These are phyloP conservation scores for Enteromius afrohamiltoni DNA, from an alignment of 2,797 vertebrate genomes.

Conservation along the genomic window DNA sequence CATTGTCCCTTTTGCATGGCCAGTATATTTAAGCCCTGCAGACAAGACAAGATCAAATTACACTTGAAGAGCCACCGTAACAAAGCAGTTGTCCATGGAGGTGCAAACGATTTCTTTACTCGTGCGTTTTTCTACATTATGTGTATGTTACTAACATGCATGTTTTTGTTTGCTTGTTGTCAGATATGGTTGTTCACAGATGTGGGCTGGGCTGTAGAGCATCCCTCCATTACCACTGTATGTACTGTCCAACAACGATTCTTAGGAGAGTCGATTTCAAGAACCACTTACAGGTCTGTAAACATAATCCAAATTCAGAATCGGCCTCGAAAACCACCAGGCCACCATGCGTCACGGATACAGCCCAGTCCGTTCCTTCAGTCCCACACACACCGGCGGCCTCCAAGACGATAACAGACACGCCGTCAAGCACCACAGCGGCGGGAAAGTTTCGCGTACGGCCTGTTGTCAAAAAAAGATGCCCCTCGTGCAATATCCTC, in stretches of 20 bases:
- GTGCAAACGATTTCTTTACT: background rate
- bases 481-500: slow-evolving; percentile 26
- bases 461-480: slow-evolving; percentile 26
- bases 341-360: background rate
- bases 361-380: background rate
- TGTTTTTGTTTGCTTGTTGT: background rate
- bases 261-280: slow-evolving; percentile 16
- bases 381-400: background rate
- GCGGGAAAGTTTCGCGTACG: background rate
- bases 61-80: slow-evolving; percentile 22
- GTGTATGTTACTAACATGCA: background rate
- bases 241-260: slow-evolving; percentile 18
- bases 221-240: slow-evolving; percentile 25
- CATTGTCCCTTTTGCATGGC: slow-evolving; percentile 41
- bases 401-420: background rate
- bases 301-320: slow-evolving; percentile 1
- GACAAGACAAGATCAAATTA: background rate
- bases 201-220: slow-evolving; percentile 39
- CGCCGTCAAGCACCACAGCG: background rate
- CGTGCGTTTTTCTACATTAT: background rate
- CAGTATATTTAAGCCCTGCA: slow-evolving; percentile 32
- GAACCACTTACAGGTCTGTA: slow-evolving; percentile 40
- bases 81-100: slow-evolving; percentile 19
- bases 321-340: background rate
- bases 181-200: slow-evolving; percentile 30